These are phyloP conservation scores for Hedya salicella DNA, from an alignment of 2,888 invertebrate genomes.

Conservation along the genomic window DNA sequence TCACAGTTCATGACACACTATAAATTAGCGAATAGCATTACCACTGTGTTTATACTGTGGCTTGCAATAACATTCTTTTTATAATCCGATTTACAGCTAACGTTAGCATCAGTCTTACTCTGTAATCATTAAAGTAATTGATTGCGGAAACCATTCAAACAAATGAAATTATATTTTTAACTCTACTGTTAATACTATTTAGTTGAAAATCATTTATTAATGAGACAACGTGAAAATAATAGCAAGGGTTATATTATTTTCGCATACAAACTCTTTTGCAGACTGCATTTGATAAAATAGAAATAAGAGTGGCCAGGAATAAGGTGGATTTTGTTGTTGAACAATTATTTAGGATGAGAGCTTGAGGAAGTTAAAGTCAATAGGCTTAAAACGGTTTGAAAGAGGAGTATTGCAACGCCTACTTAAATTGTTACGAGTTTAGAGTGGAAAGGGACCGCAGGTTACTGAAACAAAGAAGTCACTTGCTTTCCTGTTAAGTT, in stretches of 20 bases:
- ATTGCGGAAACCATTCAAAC: slow-evolving; percentile 3
- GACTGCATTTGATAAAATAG: background rate
- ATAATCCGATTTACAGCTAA: slow-evolving; percentile 14
- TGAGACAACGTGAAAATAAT: background rate
- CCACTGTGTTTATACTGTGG: background rate
- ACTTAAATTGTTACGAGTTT: slow-evolving; percentile 19
- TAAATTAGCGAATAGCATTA: background rate
- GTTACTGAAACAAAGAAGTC: slow-evolving; percentile 4
- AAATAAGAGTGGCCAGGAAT: background rate
- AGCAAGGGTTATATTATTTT: background rate
- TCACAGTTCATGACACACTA: background rate
- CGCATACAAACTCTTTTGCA: background rate
- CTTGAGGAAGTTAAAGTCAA: background rate
- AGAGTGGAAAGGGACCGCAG: slow-evolving; percentile 11
- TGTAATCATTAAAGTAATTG: slow-evolving; percentile 29
- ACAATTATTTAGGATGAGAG: background rate
- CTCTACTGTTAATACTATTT: background rate
- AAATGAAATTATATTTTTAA: background rate
- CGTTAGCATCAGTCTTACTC: slow-evolving; percentile 16
- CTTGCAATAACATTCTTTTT: background rate
- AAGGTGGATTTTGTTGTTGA: background rate
- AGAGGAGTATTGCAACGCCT: slow-evolving; percentile 27
- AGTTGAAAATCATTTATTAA: background rate
- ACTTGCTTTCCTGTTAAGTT: background rate
- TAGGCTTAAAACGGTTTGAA: slow-evolving; percentile 27